Conservation (phyloP, 1,140 invertebrate species). For the Hylyphantes graminicola region DNA sequence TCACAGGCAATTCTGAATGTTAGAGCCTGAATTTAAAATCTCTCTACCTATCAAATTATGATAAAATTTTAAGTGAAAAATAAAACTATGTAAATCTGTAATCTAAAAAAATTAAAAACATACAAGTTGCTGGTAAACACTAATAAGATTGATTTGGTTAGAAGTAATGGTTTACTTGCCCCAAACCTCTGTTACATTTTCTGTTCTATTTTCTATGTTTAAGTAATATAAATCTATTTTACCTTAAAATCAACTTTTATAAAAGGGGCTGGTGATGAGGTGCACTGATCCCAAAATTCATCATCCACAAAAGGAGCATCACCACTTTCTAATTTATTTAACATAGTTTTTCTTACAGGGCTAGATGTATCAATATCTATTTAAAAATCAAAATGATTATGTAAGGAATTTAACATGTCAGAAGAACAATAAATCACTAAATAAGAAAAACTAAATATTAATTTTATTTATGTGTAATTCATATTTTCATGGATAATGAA, state of each 20-base stretch:
- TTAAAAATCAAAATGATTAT: neutral
- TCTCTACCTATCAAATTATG: neutral
- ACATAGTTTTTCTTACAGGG: slow-evolving; percentile 4
- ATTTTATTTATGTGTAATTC: too few relatives aligned
- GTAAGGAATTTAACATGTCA: too few relatives aligned
- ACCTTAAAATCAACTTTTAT: slow-evolving; percentile 44
- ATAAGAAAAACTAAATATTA: neutral
- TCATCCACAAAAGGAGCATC: slow-evolving; percentile 47
- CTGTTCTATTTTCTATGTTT: too few relatives aligned
- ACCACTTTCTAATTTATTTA: slow-evolving; percentile 57
- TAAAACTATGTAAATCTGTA: neutral
- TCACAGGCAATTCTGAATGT: neutral
- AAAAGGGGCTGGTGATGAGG: slow-evolving; percentile 47
- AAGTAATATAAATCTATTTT: neutral
- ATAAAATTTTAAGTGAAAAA: neutral
- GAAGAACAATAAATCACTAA: neutral
- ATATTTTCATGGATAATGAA: too few relatives aligned
- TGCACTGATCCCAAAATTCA: slow-evolving; percentile 40
- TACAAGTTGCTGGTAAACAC: neutral
- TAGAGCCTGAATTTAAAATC: neutral
- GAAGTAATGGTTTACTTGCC: neutral
- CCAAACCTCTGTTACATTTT: neutral
- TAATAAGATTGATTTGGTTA: neutral
- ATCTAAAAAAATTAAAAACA: neutral
- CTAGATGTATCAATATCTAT: neutral